Base-by-base conservation (phyloP, 2,113 vertebrate species). In the Leucoraja erinaceus region DNA sequence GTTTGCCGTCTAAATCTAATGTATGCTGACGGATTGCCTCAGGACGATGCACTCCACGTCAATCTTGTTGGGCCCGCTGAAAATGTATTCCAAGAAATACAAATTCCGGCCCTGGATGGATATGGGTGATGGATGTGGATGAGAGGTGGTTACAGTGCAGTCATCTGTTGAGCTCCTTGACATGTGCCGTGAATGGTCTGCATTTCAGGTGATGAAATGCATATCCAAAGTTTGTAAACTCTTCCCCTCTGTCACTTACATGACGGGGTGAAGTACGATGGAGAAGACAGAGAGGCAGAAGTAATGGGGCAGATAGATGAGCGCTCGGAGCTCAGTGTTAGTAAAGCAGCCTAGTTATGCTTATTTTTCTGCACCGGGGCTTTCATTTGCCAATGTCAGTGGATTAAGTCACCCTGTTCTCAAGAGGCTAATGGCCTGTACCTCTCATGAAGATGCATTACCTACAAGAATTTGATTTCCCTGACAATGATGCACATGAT, bases 401-500 rank as follows among this genome's bases (percentile, higher is more conserved):
- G 83, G 61, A 88, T 88, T 88, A 88, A 88, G 83, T 63, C 14
- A n/a, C 90, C 66, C 68, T 74, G 38, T 12, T 70, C 66, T 91
- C 66, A 72, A 25, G 68, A 91, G 83, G 90, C 68, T 91, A 91
- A 91, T 70, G 90, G 90, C 72, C 68, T 91, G 66, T 91, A 91
- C 90, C 90, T 91, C 72, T 54, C 90, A 91, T 72, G 31, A 72
- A 54, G 90, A 91, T 91, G 72, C 90, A 91, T 91, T 28, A 33
- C 90, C 38, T 20, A 54, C 33, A 74, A 72, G 66, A 72, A 91
- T 91, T 91, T 72, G 90, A 91, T 91, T 91, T 91, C 66, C 38
- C 88, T 91, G 90, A 91, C 90, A 91, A 74, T 91, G 90, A 91
- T 91, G 90, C 33, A 91, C 68, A 72, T 74, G 66, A 70, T 91